Evolutionary conservation across 2,797 vertebrate species (phyloP).

Genomic region (Sarcoramphus papa): DNA sequence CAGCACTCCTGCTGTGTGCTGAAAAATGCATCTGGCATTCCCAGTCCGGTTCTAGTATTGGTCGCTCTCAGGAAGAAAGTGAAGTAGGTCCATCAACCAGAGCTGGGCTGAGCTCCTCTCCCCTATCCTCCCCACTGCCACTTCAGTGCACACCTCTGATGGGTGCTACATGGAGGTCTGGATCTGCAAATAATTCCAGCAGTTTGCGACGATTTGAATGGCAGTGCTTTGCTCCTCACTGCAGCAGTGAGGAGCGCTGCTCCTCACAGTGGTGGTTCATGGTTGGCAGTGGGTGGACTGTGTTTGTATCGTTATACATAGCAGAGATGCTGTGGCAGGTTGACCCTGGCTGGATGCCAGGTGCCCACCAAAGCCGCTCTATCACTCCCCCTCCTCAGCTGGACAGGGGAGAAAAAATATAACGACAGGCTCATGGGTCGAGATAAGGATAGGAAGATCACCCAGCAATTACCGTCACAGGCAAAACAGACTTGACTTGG

Average conservation of each 20-base stretch:
- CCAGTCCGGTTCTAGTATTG: fast-evolving
- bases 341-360: no score
- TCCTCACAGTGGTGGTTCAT: neutral
- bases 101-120: neutral
- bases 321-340: neutral
- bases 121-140: neutral
- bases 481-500: no score
- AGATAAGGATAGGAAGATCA: no score
- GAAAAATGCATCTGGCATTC: neutral
- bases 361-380: no score
- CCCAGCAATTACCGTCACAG: no score
- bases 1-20: neutral
- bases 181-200: neutral
- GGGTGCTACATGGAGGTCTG: no score
- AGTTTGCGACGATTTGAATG: neutral
- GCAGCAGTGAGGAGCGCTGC: neutral
- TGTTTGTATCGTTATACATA: fast-evolving
- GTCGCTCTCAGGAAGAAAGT: neutral
- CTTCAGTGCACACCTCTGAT: neutral
- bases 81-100: neutral
- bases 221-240: neutral
- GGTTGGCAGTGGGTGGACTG: neutral
- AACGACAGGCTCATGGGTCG: no score
- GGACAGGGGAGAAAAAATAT: no score
- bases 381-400: no score